Percentiles rank a stretch among this genome's conserved stretches.
Evolutionary conservation across 2,888 invertebrate genomes (phyloP).

Genomic region (Serrognathus titanus): DNA sequence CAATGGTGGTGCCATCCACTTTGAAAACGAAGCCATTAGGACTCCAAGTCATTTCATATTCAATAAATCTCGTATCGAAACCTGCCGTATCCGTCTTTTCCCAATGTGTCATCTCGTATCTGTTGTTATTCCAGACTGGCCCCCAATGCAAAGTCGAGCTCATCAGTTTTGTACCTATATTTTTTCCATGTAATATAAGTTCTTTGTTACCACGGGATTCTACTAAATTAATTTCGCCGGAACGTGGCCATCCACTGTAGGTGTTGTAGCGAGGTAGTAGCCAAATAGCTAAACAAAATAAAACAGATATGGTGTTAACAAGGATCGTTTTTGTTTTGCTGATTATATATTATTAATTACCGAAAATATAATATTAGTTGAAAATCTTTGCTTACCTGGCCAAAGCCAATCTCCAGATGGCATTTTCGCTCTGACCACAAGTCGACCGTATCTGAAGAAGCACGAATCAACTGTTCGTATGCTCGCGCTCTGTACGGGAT

Average conservation of each 20-base stretch:
- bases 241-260: conserved; percentile 68
- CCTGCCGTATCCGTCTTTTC: conserved; percentile 42
- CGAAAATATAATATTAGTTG: too few species aligned
- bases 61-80: conserved; percentile 59
- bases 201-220: conserved; percentile 64
- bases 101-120: conserved; percentile 55
- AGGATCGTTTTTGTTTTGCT: too few species aligned
- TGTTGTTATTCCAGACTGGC: conserved; percentile 55
- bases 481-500: conserved; percentile 66
- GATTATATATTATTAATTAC: too few species aligned
- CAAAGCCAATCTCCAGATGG: conserved; percentile 72
- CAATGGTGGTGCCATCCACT: conserved; percentile 54
- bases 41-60: conserved; percentile 66
- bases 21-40: conserved; percentile 52
- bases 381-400: conserved; percentile 42
- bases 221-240: conserved; percentile 69
- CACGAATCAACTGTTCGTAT: conserved; percentile 61
- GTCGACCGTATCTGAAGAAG: conserved; percentile 61
- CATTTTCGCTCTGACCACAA: conserved; percentile 64
- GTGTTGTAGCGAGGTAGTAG: conserved; percentile 61
- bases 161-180: conserved; percentile 59
- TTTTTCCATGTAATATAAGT: conserved; percentile 42
- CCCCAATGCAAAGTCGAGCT: conserved; percentile 67
- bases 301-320: too few species aligned
- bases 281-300: conserved; percentile 59